Percentiles rank a stretch among this genome's conserved stretches.
phyloP scores from a whole-genome alignment of 2,888 invertebrate species.

The Drosophila birchii region DNA sequence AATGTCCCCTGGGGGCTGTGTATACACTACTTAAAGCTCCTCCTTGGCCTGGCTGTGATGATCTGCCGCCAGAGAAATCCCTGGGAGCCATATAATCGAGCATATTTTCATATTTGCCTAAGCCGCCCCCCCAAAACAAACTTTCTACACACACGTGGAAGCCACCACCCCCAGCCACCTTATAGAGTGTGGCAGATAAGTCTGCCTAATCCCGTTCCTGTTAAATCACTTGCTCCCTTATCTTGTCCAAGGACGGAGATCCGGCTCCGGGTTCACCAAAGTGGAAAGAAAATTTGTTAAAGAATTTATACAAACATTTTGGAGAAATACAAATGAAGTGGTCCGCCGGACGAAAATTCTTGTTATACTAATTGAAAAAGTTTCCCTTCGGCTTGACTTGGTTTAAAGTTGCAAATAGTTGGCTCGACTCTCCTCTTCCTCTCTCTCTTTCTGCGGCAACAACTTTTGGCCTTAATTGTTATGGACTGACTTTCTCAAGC shows the following conservation, averaged over 20 bases:
- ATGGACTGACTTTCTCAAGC: constrained; percentile 64
- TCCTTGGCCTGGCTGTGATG: constrained; percentile 2
- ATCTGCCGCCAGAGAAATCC: constrained; percentile 36
- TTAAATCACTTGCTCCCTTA: constrained; percentile 25
- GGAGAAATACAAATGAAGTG: constrained; percentile 51
- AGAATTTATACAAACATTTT: constrained; percentile 42
- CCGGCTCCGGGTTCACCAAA: constrained; percentile 7
- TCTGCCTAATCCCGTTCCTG: constrained; percentile 36
- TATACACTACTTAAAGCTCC: constrained; percentile 53
- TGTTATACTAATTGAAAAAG: constrained; percentile 78
- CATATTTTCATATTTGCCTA: constrained; percentile 70
- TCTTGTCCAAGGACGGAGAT: neutral
- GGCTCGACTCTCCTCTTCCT: constrained; percentile 13
- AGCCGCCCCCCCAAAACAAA: constrained; percentile 47
- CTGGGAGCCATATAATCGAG: constrained; percentile 63
- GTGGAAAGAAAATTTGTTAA: constrained; percentile 36
- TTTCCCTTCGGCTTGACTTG: constrained; percentile 36
- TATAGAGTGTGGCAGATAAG: constrained; percentile 35
- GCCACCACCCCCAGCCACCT: constrained; percentile 6
- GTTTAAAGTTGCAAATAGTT: constrained; percentile 70
- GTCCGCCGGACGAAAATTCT: constrained; percentile 50
- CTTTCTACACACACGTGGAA: constrained; percentile 24
- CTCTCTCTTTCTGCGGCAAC: constrained; percentile 15
- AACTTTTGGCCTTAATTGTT: constrained; percentile 68
- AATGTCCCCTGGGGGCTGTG: constrained; percentile 29